Percentiles rank a stretch among this genome's conserved stretches.
Conservation (phyloP, 1,140 invertebrate species). For the Melitaea cinxia region DNA sequence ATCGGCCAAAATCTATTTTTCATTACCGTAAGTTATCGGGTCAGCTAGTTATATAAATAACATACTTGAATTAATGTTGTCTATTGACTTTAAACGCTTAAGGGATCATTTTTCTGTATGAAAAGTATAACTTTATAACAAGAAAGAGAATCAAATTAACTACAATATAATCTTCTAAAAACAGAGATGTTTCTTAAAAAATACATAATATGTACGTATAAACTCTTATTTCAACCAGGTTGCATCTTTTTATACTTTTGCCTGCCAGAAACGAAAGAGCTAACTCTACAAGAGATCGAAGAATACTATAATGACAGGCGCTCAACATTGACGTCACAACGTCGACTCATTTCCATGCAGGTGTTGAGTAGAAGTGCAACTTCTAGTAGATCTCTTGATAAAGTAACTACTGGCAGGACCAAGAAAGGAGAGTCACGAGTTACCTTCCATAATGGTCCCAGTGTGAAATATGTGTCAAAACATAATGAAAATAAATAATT, state of each 20-base stretch:
- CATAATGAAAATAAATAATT: slow-evolving; percentile 1
- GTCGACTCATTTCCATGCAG: slow-evolving; percentile 35
- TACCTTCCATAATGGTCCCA: not conserved
- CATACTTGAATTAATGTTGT: no score
- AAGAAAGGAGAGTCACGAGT: slow-evolving; percentile 4
- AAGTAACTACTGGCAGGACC: not conserved
- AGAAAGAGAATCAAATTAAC: no score
- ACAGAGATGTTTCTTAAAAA: no score
- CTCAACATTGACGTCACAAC: slow-evolving; percentile 50
- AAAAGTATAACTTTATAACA: no score
- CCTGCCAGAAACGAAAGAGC: slow-evolving; percentile 92
- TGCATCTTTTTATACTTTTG: slow-evolving; percentile 84
- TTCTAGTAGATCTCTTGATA: not conserved
- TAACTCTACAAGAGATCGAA: slow-evolving; percentile 89
- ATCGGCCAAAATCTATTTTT: no score
- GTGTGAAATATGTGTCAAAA: not conserved
- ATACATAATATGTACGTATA: no score
- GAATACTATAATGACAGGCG: slow-evolving; percentile 84
- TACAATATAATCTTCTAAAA: no score
- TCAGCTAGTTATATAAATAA: no score
- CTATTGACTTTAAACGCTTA: no score
- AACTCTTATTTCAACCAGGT: slow-evolving; percentile 47
- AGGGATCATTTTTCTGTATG: no score
- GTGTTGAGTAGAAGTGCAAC: not conserved
- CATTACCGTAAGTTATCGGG: no score